Conservation (phyloP, 37 sponge, comb jelly and placozoan genomes). For the Haliclona indistincta region DNA sequence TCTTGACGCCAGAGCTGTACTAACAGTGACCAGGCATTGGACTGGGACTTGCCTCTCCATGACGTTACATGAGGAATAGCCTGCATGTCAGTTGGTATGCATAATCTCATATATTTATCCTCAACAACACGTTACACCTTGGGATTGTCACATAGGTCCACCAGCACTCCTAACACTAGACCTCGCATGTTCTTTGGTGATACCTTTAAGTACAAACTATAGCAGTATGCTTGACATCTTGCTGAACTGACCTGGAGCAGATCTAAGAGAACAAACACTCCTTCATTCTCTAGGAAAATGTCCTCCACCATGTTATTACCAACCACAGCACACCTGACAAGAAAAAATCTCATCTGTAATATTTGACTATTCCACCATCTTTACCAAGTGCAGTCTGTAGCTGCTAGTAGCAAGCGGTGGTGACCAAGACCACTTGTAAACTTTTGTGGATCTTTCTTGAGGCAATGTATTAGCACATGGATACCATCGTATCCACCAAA, state of each 20-base stretch:
- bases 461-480: slow-evolving; percentile 63
- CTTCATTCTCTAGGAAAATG: slow-evolving; percentile 91
- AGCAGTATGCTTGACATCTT: neutral
- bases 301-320: slow-evolving; percentile 84
- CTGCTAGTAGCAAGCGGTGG: slow-evolving; percentile 82
- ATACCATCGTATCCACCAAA: slow-evolving; percentile 94
- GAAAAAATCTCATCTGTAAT: neutral
- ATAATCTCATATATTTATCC: neutral
- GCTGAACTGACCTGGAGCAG: slow-evolving; percentile 72
- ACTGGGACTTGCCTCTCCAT: slow-evolving; percentile 69
- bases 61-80: slow-evolving; percentile 81
- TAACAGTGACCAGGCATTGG: slow-evolving; percentile 73
- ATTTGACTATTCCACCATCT: neutral
- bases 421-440: slow-evolving; percentile 86
- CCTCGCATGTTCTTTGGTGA: slow-evolving; percentile 89
- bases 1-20: slow-evolving; percentile 90
- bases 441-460: slow-evolving; percentile 63
- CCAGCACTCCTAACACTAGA: slow-evolving; percentile 85
- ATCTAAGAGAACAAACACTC: slow-evolving; percentile 88
- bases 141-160: slow-evolving; percentile 94
- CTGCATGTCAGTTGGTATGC: slow-evolving; percentile 28
- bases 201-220: slow-evolving; percentile 22
- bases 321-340: slow-evolving; percentile 70
- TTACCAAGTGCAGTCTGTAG: slow-evolving; percentile 88
- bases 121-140: slow-evolving; percentile 47